A percentile compares a stretch with the other conserved stretches of the same genome.
Conservation (phyloP, 2,113 vertebrate species). For the Lagopus leucura region DNA sequence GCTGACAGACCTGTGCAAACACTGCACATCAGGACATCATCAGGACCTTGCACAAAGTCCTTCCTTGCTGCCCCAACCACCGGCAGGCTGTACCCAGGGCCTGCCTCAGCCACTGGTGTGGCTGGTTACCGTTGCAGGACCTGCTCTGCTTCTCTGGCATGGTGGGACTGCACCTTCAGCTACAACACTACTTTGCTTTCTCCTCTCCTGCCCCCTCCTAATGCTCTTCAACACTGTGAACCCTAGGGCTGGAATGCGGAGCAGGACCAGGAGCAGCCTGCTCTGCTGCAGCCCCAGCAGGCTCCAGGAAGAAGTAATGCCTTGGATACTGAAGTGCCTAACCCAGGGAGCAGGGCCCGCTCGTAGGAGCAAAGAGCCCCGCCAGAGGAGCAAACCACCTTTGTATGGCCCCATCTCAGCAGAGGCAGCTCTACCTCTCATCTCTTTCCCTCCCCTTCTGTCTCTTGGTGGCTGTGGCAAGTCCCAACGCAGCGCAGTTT, state of each 20-base stretch:
- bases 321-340: background rate
- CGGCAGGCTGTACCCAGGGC: too few species aligned
- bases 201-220: background rate
- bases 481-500: background rate
- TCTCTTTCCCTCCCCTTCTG: background rate
- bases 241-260: background rate
- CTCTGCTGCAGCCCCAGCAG: background rate
- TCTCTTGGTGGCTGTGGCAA: background rate
- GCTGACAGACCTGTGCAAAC: background rate
- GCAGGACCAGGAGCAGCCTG: background rate
- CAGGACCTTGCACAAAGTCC: background rate
- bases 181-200: background rate
- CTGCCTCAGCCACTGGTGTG: accelerated
- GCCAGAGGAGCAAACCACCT: background rate
- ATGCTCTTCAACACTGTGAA: background rate
- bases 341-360: background rate
- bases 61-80: background rate
- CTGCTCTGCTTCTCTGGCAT: background rate
- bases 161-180: background rate
- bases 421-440: background rate
- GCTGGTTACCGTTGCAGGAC: background rate
- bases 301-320: background rate
- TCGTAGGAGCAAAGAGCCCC: background rate
- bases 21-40: accelerated
- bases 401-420: background rate